Evolutionary conservation across 2,888 invertebrate species (phyloP), one percentile per base, ranked within the genome.

Genomic region (Antheraea yamamai): DNA sequence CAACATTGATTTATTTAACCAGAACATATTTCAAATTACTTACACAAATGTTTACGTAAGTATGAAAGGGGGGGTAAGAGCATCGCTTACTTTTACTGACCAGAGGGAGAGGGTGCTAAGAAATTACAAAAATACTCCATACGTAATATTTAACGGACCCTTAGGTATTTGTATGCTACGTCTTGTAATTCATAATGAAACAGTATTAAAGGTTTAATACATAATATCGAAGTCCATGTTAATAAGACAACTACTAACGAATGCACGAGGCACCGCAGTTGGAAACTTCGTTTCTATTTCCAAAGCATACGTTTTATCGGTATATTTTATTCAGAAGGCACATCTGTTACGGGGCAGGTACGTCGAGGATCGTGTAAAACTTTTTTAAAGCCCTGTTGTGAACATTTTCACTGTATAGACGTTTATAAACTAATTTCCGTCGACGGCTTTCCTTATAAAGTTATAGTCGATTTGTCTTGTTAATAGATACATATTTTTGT

Each of bases 251-350:
- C 75, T 55, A 73, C 55, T 75, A 75, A 75, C 73, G 68, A 75
- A 89, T 90, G 85, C 87, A 87, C 78, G 83, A 82, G 83, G 80
- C 80, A 78, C 78, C 78, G 75, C 78, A 75, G 76, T 75, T 76
- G 77, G 81, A 80, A 83, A 84, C 82, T 85, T 84, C 81, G 83
- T 84, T 82, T 83, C 84, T 83, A 82, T 86, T 85, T 81, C 79
- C 82, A 81, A 79, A 81, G 77, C 81, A 80, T 82, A 82, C 86
- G 84, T 89, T 90, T 88, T 87, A 89, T 87, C 84, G 86, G 79
- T 83, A 88, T 90, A 85, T 87, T 86, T 90, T 87, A 90, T 90
- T 90, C 88, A 90, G 73, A 12, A 75, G 77, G 79, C 79, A 82
- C 81, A 82, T 80, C 81, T 78, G 81, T 74, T 72, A 74, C 64